Percentiles rank a stretch among this genome's conserved stretches.
phyloP scores from a whole-genome alignment of 2,797 vertebrate genomes.

The Bradypus variegatus region DNA sequence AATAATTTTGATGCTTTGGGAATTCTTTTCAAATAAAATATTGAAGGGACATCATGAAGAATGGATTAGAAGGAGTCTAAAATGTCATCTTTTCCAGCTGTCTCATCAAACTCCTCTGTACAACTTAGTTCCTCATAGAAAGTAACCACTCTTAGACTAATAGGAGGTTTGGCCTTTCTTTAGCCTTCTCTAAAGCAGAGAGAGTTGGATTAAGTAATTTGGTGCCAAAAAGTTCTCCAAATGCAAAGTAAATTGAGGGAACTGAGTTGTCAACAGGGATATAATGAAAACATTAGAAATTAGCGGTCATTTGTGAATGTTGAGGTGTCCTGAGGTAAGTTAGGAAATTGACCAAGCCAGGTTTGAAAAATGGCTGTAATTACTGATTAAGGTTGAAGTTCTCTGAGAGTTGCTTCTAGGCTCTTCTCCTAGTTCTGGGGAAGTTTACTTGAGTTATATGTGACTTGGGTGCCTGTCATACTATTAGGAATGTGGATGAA shows the following conservation, averaged over 20 bases:
- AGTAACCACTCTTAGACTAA: not conserved
- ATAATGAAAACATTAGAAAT: not conserved
- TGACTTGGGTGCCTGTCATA: not conserved
- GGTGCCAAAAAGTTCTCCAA: not conserved
- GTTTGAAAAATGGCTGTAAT: not conserved
- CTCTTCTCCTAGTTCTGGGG: not conserved
- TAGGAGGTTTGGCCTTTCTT: not conserved
- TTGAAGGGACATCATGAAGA: not conserved
- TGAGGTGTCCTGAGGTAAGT: not conserved
- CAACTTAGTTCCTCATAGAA: not conserved
- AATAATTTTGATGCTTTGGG: conserved; percentile 13
- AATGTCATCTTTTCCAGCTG: not conserved
- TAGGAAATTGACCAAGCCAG: not conserved
- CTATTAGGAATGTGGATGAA: not conserved
- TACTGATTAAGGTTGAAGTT: not conserved
- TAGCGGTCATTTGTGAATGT: not conserved
- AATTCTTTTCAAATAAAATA: conserved; percentile 31
- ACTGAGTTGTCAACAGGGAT: not conserved
- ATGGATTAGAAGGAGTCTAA: not conserved
- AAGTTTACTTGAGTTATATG: not conserved
- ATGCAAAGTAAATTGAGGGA: not conserved
- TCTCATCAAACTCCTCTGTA: not conserved
- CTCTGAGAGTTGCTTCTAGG: not conserved
- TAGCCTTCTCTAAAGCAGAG: not conserved
- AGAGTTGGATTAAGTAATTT: not conserved